These are phyloP conservation scores for Sisor rabdophorus DNA, from an alignment of 2,113 vertebrate species.

Conservation along the genomic window DNA sequence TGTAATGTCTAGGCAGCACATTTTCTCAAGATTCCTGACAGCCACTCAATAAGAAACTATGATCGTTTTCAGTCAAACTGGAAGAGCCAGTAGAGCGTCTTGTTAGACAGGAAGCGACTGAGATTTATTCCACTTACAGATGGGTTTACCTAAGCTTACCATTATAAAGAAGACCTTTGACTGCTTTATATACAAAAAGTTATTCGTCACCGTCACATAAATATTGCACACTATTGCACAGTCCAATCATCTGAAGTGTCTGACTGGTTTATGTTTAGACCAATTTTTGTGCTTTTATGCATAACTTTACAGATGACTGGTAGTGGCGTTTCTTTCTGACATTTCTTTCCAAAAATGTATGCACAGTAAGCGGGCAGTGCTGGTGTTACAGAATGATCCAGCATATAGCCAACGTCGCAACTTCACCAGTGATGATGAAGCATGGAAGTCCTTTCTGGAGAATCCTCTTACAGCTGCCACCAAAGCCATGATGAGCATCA, in stretches of 20 bases:
- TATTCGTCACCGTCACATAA: slow-evolving; percentile 12
- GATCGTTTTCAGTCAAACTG: slow-evolving; percentile 55
- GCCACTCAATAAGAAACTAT: slow-evolving; percentile 50
- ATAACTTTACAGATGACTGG: background rate
- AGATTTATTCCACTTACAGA: slow-evolving; percentile 70
- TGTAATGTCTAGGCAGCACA: slow-evolving; percentile 37
- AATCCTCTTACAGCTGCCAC: slow-evolving; percentile 97
- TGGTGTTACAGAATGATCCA: slow-evolving; percentile 93
- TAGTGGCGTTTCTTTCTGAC: slow-evolving; percentile 1
- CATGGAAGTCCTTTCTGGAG: slow-evolving; percentile 97
- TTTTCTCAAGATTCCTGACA: slow-evolving; percentile 22
- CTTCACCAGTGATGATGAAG: slow-evolving; percentile 94
- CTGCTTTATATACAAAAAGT: slow-evolving; percentile 17
- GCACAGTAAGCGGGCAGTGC: slow-evolving; percentile 88
- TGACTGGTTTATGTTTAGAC: slow-evolving; percentile 2
- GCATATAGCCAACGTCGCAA: slow-evolving; percentile 85
- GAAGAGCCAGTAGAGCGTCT: slow-evolving; percentile 68
- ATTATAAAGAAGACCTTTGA: slow-evolving; percentile 36
- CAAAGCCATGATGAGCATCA: slow-evolving; percentile 99
- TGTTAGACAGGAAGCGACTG: slow-evolving; percentile 51
- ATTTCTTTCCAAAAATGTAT: slow-evolving; percentile 8
- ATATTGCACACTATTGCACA: background rate
- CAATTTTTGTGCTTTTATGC: slow-evolving; percentile 7
- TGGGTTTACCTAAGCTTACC: slow-evolving; percentile 33
- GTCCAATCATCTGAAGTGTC: background rate